Percentiles rank a stretch among this genome's conserved stretches.
Conservation (phyloP, 2,113 vertebrate genomes). For the Stegastes partitus region DNA sequence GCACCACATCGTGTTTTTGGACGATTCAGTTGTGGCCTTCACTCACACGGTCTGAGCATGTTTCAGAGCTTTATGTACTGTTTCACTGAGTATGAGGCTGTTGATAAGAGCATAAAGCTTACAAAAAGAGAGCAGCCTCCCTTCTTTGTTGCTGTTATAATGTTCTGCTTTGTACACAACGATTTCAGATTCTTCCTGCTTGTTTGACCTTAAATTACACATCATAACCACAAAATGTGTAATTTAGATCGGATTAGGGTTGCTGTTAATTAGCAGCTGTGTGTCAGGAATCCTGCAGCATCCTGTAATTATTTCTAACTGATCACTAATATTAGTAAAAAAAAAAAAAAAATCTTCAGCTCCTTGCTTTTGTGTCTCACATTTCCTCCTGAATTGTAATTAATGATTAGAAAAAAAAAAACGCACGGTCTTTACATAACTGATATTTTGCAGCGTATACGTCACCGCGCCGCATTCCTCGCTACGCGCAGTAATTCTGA, state of each 20-base stretch:
- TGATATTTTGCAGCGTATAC: conserved; percentile 6
- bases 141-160: not conserved
- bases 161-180: conserved; percentile 1
- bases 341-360: not conserved
- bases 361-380: not conserved
- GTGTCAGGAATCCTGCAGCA: not conserved
- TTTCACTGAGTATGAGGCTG: conserved; percentile 5
- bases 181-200: not conserved
- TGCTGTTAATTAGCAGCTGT: conserved; percentile 12
- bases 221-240: not conserved
- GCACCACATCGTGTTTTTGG: conserved; percentile 10
- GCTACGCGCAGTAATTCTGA: conserved; percentile 23
- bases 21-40: conserved; percentile 45
- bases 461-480: conserved; percentile 41
- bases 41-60: conserved; percentile 13
- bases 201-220: not conserved
- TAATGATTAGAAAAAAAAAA: conserved; percentile 1
- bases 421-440: conserved; percentile 17
- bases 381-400: conserved; percentile 1
- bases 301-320: not conserved
- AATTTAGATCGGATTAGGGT: not conserved
- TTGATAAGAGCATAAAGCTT: not conserved
- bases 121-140: conserved; percentile 5
- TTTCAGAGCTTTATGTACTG: conserved; percentile 5
- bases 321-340: conserved; percentile 17